These are phyloP conservation scores for Tachypleus tridentatus DNA, from an alignment of 1,140 invertebrate species.

Conservation along the genomic window DNA sequence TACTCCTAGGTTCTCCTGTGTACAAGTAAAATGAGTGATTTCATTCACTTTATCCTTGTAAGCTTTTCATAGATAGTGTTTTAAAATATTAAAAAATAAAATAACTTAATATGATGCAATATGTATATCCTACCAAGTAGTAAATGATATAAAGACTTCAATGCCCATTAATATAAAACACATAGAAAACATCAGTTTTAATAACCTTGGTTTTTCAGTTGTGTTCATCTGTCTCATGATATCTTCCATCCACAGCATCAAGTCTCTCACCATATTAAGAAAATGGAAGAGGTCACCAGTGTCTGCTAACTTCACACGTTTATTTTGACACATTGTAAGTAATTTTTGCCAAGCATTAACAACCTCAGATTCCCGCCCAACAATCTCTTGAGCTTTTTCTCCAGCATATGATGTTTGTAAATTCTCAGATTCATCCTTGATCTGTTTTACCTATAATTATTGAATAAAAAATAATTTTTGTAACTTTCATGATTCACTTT, in stretches of 20 bases:
- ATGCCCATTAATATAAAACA: too few species aligned
- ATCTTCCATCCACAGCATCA: slow-evolving; percentile 99
- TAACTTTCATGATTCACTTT: too few species aligned
- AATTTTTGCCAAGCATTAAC: slow-evolving; percentile 89
- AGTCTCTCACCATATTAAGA: slow-evolving; percentile 92
- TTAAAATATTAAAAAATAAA: too few species aligned
- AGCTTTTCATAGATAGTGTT: too few species aligned
- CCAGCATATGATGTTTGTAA: slow-evolving; percentile 93
- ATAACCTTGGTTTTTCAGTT: slow-evolving; percentile 82
- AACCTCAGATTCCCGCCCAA: slow-evolving; percentile 86
- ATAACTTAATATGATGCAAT: too few species aligned
- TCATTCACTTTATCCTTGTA: too few species aligned
- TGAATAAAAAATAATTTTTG: too few species aligned
- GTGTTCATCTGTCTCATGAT: slow-evolving; percentile 95
- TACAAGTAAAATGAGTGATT: too few species aligned
- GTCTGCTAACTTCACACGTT: slow-evolving; percentile 74
- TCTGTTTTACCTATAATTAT: slow-evolving; percentile 56
- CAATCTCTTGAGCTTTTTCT: slow-evolving; percentile 91
- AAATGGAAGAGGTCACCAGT: slow-evolving; percentile 94
- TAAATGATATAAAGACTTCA: too few species aligned
- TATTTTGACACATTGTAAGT: slow-evolving; percentile 68
- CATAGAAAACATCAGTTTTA: too few species aligned
- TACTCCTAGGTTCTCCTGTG: too few species aligned
- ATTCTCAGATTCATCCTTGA: slow-evolving; percentile 81
- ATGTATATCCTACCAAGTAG: too few species aligned